Conservation (phyloP, 2,113 vertebrate species). For the Erpornis zantholeuca region DNA sequence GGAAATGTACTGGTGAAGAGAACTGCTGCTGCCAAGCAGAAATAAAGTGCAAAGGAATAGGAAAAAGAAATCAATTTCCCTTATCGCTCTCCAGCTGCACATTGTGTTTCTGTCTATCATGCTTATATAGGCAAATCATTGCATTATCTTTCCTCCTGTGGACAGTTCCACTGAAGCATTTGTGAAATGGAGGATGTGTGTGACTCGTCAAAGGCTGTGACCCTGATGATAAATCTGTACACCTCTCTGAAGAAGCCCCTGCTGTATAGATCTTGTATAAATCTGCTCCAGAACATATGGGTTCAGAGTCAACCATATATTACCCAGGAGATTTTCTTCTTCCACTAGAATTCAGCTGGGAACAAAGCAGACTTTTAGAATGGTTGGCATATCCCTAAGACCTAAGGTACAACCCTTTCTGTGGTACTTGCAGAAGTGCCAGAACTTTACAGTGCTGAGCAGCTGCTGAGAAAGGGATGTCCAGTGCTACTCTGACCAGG, state of each 20-base stretch:
- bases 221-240: background rate
- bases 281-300: background rate
- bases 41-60: conserved; percentile 1
- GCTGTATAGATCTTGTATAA: background rate
- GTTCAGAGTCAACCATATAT: background rate
- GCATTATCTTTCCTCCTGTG: conserved; percentile 20
- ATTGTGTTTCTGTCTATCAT: conserved; percentile 34
- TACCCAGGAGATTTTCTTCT: background rate
- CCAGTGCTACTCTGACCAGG: background rate
- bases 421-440: background rate
- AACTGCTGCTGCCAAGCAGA: background rate
- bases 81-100: conserved; percentile 27
- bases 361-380: background rate
- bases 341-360: background rate
- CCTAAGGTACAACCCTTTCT: background rate
- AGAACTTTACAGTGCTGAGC: background rate
- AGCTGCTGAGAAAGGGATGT: background rate
- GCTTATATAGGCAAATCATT: conserved; percentile 49
- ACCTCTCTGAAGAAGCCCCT: background rate
- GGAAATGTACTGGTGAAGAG: background rate
- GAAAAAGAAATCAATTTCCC: conserved; percentile 38
- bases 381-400: background rate
- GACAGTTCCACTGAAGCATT: conserved; percentile 14
- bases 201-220: background rate
- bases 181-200: conserved; percentile 7